Conservation (phyloP, 2,113 vertebrate genomes). For the Atractosteus spatula region DNA sequence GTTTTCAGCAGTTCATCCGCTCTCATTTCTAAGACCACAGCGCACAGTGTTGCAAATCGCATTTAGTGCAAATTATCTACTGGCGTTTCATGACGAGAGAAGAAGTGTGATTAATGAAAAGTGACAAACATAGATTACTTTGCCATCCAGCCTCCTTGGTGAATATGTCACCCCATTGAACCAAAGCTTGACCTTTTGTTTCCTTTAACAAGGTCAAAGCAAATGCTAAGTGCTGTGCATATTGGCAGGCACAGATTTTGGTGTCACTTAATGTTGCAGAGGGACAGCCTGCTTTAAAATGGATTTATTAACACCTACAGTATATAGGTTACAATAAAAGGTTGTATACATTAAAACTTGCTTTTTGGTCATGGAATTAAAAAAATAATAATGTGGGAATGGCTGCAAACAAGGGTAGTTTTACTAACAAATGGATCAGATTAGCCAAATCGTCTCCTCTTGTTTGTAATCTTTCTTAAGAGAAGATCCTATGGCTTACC, state of each 20-base stretch:
- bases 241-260: conserved; percentile 49
- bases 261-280: conserved; percentile 37
- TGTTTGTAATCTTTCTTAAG: too few species aligned
- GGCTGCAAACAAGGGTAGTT: too few species aligned
- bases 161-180: conserved; percentile 50
- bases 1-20: conserved; percentile 72
- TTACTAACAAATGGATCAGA: too few species aligned
- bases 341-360: not conserved
- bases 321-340: not conserved
- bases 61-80: conserved; percentile 75
- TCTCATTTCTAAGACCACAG: conserved; percentile 66
- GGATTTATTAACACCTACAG: not conserved
- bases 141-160: conserved; percentile 57
- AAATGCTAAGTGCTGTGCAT: conserved; percentile 54
- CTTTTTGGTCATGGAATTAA: too few species aligned
- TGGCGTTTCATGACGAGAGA: conserved; percentile 63
- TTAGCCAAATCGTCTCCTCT: too few species aligned
- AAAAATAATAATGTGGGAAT: too few species aligned
- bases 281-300: not conserved
- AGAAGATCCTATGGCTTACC: too few species aligned
- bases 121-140: conserved; percentile 71
- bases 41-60: conserved; percentile 65
- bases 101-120: conserved; percentile 79
- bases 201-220: conserved; percentile 67
- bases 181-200: conserved; percentile 63